phyloP scores from a whole-genome alignment of 1,140 invertebrate species.

The Potamilus streckersoni region DNA sequence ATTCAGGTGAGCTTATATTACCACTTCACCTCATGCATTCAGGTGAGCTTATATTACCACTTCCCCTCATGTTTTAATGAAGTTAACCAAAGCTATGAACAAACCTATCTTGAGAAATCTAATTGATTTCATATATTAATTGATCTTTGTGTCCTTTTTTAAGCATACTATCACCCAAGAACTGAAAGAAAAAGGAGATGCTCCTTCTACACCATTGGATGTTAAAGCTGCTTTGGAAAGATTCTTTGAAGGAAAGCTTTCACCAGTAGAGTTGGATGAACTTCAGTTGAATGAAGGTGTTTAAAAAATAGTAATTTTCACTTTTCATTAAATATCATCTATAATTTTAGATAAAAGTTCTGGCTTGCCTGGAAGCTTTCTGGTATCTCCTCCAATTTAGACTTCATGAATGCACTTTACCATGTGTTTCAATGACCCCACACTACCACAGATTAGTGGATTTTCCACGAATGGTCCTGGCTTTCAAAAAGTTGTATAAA shows the following conservation, averaged over 20 bases:
- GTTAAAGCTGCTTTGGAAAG: conserved; percentile 31
- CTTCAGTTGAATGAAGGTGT: conserved; percentile 35
- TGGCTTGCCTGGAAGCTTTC: neutral
- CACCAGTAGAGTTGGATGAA: conserved; percentile 47
- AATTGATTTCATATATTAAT: too few species aligned
- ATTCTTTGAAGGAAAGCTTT: conserved; percentile 40
- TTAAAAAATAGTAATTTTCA: neutral
- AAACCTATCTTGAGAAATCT: too few species aligned
- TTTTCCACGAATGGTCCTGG: too few species aligned
- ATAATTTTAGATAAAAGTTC: conserved; percentile 3
- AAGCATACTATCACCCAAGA: conserved; percentile 55
- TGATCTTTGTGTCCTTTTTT: conserved; percentile 2
- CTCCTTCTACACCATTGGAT: conserved; percentile 35
- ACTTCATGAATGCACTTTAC: neutral
- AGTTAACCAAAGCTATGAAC: too few species aligned
- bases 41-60: too few species aligned
- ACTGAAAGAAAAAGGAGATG: conserved; percentile 39
- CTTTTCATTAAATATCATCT: neutral
- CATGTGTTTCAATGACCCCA: neutral
- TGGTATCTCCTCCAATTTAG: neutral
- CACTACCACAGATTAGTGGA: neutral
- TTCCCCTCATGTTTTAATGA: too few species aligned
- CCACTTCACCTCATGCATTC: too few species aligned
- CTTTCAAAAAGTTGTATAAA: too few species aligned
- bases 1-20: too few species aligned